phyloP scores from a whole-genome alignment of 2,888 invertebrate genomes.

The Xestia rhomboidea region DNA sequence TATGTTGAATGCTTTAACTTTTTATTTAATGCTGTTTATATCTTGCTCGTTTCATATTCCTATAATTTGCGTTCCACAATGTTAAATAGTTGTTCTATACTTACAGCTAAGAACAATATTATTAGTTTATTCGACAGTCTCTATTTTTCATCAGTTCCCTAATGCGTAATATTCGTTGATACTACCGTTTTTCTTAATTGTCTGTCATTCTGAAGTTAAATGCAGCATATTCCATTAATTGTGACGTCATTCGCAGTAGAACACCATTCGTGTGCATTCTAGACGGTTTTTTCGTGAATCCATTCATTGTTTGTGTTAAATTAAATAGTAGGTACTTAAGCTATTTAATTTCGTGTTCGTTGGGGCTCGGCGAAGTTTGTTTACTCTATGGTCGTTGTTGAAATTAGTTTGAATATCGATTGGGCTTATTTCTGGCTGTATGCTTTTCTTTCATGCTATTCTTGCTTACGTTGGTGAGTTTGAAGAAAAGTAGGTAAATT shows the following conservation, averaged over 20 bases:
- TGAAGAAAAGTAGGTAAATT: not conserved
- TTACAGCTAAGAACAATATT: no score
- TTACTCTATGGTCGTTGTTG: slow-evolving; percentile 23
- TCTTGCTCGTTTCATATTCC: not conserved
- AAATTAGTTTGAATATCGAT: slow-evolving; percentile 33
- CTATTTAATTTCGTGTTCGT: slow-evolving; percentile 33
- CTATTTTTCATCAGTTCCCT: not conserved
- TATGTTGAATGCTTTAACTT: slow-evolving; percentile 1
- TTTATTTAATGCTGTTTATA: not conserved
- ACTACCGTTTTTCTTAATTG: slow-evolving; percentile 2
- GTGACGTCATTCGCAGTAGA: slow-evolving; percentile 31
- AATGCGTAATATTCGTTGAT: not conserved
- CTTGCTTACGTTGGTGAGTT: not conserved
- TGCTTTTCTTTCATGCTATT: slow-evolving; percentile 6
- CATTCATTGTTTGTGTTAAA: slow-evolving; percentile 43
- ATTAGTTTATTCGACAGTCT: not conserved
- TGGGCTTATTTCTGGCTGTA: slow-evolving; percentile 2
- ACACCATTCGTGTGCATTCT: slow-evolving; percentile 34
- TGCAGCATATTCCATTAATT: slow-evolving; percentile 15
- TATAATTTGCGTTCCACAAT: no score
- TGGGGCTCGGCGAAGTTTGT: slow-evolving; percentile 19
- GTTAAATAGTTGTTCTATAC: no score
- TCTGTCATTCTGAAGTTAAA: slow-evolving; percentile 4
- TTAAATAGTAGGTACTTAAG: no score
- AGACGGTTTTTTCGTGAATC: slow-evolving; percentile 26